A percentile compares a stretch with the other conserved stretches of the same genome.
phyloP scores from a whole-genome alignment of 2,888 invertebrate genomes.

The Troides helena region DNA sequence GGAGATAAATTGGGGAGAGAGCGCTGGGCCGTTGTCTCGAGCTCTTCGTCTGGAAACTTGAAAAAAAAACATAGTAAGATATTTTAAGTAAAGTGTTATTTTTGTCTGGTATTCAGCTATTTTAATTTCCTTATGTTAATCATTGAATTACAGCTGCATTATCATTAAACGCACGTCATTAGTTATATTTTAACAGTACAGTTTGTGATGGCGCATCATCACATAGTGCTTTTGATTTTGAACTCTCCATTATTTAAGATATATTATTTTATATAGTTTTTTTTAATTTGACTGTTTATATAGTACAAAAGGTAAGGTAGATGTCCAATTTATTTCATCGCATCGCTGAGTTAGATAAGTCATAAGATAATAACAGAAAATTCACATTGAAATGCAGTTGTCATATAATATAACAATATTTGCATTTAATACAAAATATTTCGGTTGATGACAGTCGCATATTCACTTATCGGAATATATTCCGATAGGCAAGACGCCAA shows the following conservation, averaged over 20 bases:
- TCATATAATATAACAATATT: neutral
- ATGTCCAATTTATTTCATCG: too few relatives aligned
- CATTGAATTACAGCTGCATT: neutral
- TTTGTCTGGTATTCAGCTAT: neutral
- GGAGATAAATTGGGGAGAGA: constrained; percentile 22
- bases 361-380: too few relatives aligned
- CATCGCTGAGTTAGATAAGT: too few relatives aligned
- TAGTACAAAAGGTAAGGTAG: too few relatives aligned
- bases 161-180: neutral
- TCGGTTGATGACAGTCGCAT: constrained; percentile 39
- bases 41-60: neutral
- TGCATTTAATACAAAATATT: constrained; percentile 15
- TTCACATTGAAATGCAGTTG: too few relatives aligned
- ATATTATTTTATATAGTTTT: neutral
- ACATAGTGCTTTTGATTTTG: neutral
- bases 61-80: neutral
- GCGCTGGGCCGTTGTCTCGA: constrained; percentile 2
- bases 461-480: constrained; percentile 67
- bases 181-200: neutral
- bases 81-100: neutral
- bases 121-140: neutral
- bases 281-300: too few relatives aligned
- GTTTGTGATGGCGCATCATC: neutral
- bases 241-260: neutral
- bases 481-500: constrained; percentile 66